Evolutionary conservation across 2,888 invertebrate genomes (phyloP).

Genomic region (Helicoverpa assulta): DNA sequence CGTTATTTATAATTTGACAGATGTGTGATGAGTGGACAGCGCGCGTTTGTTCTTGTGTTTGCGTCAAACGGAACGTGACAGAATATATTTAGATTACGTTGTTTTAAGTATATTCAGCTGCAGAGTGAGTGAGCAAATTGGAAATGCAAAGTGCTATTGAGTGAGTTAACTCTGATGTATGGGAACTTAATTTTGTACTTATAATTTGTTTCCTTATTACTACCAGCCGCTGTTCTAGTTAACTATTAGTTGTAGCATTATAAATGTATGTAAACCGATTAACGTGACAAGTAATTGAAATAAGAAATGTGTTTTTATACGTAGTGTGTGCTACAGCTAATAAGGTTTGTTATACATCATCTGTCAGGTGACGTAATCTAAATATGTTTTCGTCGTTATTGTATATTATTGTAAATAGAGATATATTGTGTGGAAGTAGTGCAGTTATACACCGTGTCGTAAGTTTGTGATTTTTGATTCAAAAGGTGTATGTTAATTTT

Average conservation of each 20-base stretch:
- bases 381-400: slow-evolving; percentile 60
- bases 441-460: slow-evolving; percentile 71
- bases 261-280: slow-evolving; percentile 46
- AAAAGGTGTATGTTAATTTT: slow-evolving; percentile 78
- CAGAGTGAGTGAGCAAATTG: slow-evolving; percentile 52
- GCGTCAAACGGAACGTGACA: slow-evolving; percentile 22
- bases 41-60: slow-evolving; percentile 65
- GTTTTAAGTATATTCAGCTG: slow-evolving; percentile 74
- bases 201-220: slow-evolving; percentile 56
- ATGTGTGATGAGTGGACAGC: slow-evolving; percentile 68
- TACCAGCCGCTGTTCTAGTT: slow-evolving; percentile 47
- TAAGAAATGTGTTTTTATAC: slow-evolving; percentile 28
- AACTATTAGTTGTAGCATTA: slow-evolving; percentile 44
- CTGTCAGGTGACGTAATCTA: slow-evolving; percentile 41
- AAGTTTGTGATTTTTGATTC: slow-evolving; percentile 79
- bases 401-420: slow-evolving; percentile 84
- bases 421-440: slow-evolving; percentile 65
- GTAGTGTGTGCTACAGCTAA: slow-evolving; percentile 27
- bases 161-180: slow-evolving; percentile 23
- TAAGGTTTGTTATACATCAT: slow-evolving; percentile 25
- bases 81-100: slow-evolving; percentile 73
- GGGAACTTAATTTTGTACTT: slow-evolving; percentile 46
- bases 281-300: slow-evolving; percentile 33
- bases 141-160: slow-evolving; percentile 44
- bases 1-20: slow-evolving; percentile 74